These are phyloP conservation scores for Synanthedon myopaeformis DNA, from an alignment of 2,888 invertebrate genomes.

Conservation along the genomic window DNA sequence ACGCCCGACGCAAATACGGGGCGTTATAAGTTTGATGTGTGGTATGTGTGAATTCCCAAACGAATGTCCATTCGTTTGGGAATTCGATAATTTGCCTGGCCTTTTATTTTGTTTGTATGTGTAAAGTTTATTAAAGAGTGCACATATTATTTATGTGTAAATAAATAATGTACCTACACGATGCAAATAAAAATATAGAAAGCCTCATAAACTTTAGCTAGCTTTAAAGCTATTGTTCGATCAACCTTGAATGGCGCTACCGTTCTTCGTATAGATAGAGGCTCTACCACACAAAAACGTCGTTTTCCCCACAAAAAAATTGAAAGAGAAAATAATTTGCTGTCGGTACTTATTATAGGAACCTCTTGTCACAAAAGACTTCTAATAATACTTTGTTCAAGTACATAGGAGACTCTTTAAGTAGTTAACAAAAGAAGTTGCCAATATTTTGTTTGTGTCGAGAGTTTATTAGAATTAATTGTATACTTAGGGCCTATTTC, in stretches of 20 bases:
- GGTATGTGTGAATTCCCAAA: too few species aligned
- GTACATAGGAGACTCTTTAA: constrained; percentile 4
- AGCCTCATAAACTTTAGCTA: neutral
- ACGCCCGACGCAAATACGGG: too few species aligned
- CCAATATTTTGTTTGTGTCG: neutral
- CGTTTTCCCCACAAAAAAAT: constrained; percentile 1
- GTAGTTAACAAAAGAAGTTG: constrained; percentile 15
- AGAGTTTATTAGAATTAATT: neutral
- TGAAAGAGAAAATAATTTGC: constrained; percentile 22
- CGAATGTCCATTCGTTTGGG: too few species aligned
- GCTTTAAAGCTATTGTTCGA: neutral
- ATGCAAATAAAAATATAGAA: neutral
- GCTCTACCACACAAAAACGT: constrained; percentile 2
- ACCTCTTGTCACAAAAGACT: constrained; percentile 16
- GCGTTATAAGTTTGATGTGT: too few species aligned
- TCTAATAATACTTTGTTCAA: constrained; percentile 6
- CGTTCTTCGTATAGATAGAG: neutral
- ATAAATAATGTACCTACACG: too few species aligned
- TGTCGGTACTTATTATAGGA: constrained; percentile 16
- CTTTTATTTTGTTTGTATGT: too few species aligned
- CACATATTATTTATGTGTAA: too few species aligned
- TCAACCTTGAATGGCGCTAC: neutral
- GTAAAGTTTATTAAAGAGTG: too few species aligned
- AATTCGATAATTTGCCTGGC: too few species aligned
- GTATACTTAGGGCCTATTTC: too few species aligned